A percentile compares a stretch with the other conserved stretches of the same genome.
These are phyloP conservation scores for Parnassius mnemosyne DNA, from an alignment of 2,888 invertebrate genomes.

Conservation along the genomic window DNA sequence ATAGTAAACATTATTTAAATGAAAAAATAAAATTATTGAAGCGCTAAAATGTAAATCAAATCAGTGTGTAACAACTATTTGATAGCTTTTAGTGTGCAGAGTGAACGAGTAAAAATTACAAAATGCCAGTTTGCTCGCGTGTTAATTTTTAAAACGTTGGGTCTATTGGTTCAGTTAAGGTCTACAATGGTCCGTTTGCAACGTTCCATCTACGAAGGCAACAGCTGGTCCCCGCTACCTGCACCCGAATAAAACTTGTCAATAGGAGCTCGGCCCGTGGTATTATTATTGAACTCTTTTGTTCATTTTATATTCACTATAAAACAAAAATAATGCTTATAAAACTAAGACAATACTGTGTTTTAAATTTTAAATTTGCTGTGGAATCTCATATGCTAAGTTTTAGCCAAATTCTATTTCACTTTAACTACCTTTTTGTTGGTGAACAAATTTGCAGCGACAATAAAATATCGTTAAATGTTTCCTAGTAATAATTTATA, in stretches of 20 bases:
- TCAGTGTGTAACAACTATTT: neutral
- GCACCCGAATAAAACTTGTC: slow-evolving; percentile 64
- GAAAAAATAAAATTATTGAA: no score
- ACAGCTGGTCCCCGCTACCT: slow-evolving; percentile 69
- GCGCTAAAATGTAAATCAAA: no score
- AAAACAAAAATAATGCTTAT: slow-evolving; percentile 2
- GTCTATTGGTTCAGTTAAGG: slow-evolving; percentile 44
- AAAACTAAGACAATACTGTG: no score
- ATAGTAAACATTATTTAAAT: no score
- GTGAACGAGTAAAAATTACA: slow-evolving; percentile 25
- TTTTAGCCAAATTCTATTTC: no score
- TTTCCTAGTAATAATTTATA: slow-evolving; percentile 40
- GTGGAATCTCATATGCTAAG: no score
- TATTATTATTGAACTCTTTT: slow-evolving; percentile 48
- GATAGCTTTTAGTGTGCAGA: neutral
- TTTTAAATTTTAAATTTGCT: no score
- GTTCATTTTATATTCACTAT: slow-evolving; percentile 17
- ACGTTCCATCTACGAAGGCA: slow-evolving; percentile 51
- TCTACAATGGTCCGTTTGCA: slow-evolving; percentile 58
- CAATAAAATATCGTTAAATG: slow-evolving; percentile 22
- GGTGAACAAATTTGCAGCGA: slow-evolving; percentile 1
- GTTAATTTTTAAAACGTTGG: slow-evolving; percentile 51
- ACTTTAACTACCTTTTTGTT: no score
- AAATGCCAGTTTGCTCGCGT: slow-evolving; percentile 31
- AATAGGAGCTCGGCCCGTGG: slow-evolving; percentile 52